Base-by-base conservation (phyloP, 2,888 invertebrate genomes). In the Antheraea yamamai region DNA sequence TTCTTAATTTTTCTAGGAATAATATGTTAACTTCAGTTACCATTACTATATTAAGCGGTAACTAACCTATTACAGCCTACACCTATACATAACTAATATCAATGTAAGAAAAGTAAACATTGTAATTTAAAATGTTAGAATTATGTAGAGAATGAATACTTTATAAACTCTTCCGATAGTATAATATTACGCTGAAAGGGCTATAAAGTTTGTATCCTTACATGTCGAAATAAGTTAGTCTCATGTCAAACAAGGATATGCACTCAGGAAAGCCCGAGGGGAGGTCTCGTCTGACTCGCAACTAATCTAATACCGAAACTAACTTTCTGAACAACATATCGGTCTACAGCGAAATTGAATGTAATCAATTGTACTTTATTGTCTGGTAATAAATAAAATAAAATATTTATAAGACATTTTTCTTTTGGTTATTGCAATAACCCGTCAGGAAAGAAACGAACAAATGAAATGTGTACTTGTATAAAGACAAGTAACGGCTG, bases 181-280 rank as follows among this genome's bases (percentile, higher is more conserved):
- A 75, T 78, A 76, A 77, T 66, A 66, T 66, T 66, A 66, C 80
- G 80, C 70, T 39, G n/a, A 82, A 85, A 86, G 85, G 89, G 86
- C 83, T 84, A 79, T 77, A 83, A 88, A 87, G 84, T 88, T 88
- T 84, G 85, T 84, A 82, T 81, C 81, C 83, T 79, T 81, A 82
- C 85, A 88, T 88, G 86, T 87, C 84, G 84, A 84, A 88, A 88
- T 89, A 92, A 93, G 92, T 93, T 93, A 90, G 90, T 87, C 88
- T 90, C 88, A 86, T 91, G 92, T 93, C 91, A 91, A 91, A 94
- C 94, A 94, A 83, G 93, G 91, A 91, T 93, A 91, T 93, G 94
- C 94, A 94, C 94, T 94, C 89, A 88, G 83, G 78, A 80, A 82
- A 81, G 85, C 87, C 85, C 77, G 80, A 81, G 87, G 84, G 85